These are phyloP conservation scores for Spisula subtruncata DNA, from an alignment of 2,888 invertebrate species.

Conservation along the genomic window DNA sequence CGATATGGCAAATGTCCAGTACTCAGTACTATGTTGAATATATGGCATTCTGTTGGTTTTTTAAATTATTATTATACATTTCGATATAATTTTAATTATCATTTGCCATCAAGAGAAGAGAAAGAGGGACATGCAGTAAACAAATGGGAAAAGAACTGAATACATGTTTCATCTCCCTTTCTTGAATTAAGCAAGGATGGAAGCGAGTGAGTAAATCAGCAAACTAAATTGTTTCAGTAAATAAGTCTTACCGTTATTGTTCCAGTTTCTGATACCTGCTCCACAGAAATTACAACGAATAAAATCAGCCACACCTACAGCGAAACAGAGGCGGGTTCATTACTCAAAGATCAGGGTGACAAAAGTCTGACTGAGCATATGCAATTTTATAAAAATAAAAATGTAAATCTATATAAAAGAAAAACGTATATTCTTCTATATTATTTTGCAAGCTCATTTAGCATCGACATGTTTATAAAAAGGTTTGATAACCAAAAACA, in stretches of 20 bases:
- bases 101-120: too few species aligned
- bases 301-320: background rate
- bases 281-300: background rate
- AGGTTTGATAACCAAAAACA: too few species aligned
- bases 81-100: too few species aligned
- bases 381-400: background rate
- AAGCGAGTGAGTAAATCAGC: too few species aligned
- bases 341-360: background rate
- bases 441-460: background rate
- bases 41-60: too few species aligned
- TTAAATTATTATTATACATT: too few species aligned
- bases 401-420: background rate
- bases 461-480: background rate
- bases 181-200: too few species aligned
- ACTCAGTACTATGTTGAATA: too few species aligned
- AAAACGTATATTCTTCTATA: background rate
- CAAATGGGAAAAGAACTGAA: too few species aligned
- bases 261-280: background rate
- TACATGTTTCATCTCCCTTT: too few species aligned
- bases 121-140: too few species aligned
- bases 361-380: background rate
- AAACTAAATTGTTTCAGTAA: background rate
- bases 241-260: background rate
- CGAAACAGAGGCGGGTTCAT: background rate
- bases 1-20: too few species aligned